Conservation (phyloP, 2,888 invertebrate species). For the Melieria picta region DNA sequence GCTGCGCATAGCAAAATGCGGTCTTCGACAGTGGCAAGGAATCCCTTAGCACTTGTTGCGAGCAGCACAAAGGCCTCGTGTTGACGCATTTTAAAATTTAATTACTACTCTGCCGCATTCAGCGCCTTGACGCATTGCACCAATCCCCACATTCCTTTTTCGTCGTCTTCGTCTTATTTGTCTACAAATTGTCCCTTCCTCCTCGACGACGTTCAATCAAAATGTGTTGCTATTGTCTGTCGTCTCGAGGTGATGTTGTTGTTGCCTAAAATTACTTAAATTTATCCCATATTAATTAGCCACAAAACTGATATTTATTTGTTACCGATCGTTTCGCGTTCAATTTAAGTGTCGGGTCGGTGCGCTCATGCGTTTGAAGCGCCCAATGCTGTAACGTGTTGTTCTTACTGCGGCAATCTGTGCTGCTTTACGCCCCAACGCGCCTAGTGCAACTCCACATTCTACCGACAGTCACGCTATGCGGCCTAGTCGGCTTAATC, state of each 20-base stretch:
- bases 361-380: too few species aligned
- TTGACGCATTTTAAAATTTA: slow-evolving; percentile 28
- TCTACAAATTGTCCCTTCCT: not conserved
- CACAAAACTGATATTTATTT: slow-evolving; percentile 40
- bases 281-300: slow-evolving; percentile 43
- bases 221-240: not conserved
- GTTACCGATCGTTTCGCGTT: not conserved
- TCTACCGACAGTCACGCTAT: too few species aligned
- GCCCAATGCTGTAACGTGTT: too few species aligned
- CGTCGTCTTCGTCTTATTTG: not conserved
- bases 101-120: slow-evolving; percentile 1
- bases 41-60: slow-evolving; percentile 4
- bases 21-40: not conserved
- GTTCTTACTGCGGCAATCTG: too few species aligned
- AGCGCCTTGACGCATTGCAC: slow-evolving; percentile 6
- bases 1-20: not conserved
- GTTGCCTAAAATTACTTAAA: not conserved
- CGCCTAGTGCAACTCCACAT: too few species aligned
- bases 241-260: too few species aligned
- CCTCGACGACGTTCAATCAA: not conserved
- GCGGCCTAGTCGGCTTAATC: too few species aligned
- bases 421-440: too few species aligned
- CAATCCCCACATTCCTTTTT: not conserved
- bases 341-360: too few species aligned
- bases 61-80: slow-evolving; percentile 9